Percentiles rank a stretch among this genome's conserved stretches.
Evolutionary conservation across 30 jellyfish, hydroid and myxozoan genomes (phyloP).

Genomic region (Hydractinia symbiolongicarpus): DNA sequence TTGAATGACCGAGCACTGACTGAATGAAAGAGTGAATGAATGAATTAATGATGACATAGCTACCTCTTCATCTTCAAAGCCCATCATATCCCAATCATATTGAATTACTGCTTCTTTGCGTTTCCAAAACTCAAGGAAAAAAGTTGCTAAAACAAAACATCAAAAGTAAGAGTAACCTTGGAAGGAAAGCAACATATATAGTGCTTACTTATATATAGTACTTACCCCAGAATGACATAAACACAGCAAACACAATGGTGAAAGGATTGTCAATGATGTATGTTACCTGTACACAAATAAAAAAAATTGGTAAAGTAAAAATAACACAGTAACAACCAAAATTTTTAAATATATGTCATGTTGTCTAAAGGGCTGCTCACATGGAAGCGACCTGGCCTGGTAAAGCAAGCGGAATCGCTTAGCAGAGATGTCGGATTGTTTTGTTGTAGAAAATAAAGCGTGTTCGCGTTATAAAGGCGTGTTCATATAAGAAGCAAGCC

Average conservation of each 20-base stretch:
- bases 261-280: constrained; percentile 59
- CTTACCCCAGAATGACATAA: constrained; percentile 89
- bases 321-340: no score
- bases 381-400: no score
- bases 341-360: no score
- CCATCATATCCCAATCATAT: constrained; percentile 77
- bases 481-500: no score
- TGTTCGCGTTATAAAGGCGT: no score
- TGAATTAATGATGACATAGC: neutral
- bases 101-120: constrained; percentile 66
- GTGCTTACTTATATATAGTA: neutral
- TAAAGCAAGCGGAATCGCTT: no score
- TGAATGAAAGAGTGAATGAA: neutral
- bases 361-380: no score
- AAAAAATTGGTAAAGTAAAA: neutral
- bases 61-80: constrained; percentile 86
- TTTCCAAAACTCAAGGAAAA: constrained; percentile 72
- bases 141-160: constrained; percentile 46
- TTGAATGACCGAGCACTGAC: neutral
- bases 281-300: constrained; percentile 36
- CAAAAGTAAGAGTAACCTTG: no score
- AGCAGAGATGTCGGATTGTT: no score
- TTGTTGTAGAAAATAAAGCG: no score
- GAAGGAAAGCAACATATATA: neutral
- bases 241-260: constrained; percentile 62